Percentiles rank a stretch among this genome's conserved stretches.
Conservation (phyloP, 1,140 invertebrate species). For the Drosophila burlai region DNA sequence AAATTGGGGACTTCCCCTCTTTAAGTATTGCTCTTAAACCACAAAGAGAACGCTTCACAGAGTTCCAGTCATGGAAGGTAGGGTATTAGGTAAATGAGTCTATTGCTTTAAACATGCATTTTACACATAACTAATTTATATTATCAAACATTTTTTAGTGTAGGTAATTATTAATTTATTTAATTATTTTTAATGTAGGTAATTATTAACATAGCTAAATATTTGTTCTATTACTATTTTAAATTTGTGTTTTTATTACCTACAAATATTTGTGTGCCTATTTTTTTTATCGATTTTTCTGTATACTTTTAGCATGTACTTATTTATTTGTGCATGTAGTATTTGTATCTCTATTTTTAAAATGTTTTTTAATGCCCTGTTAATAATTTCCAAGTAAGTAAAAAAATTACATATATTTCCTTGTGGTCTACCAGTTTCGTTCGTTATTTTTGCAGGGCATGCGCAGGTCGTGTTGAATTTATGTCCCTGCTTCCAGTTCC, state of each 20-base stretch:
- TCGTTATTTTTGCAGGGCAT: slow-evolving; percentile 3
- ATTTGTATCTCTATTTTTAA: not conserved
- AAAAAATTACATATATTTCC: too few species aligned
- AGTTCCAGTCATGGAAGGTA: slow-evolving; percentile 48
- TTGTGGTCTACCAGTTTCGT: not conserved
- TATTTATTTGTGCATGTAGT: not conserved
- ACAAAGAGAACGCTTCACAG: not conserved
- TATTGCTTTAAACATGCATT: not conserved
- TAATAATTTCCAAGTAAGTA: not conserved
- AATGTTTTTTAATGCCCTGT: not conserved
- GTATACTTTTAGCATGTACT: too few species aligned
- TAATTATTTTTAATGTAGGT: too few species aligned
- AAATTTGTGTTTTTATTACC: too few species aligned
- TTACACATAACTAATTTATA: too few species aligned
- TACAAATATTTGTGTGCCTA: too few species aligned
- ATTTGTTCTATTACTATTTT: too few species aligned
- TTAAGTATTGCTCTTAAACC: not conserved
- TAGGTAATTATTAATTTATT: too few species aligned
- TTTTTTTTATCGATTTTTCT: too few species aligned
- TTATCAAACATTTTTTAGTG: too few species aligned
- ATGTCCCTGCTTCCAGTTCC: slow-evolving; percentile 14
- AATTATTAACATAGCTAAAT: too few species aligned
- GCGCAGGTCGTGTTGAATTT: not conserved
- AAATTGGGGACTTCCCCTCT: slow-evolving; percentile 18
- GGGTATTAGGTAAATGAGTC: not conserved